Base-by-base conservation (phyloP, 2,888 invertebrate species). In the Amaurobius ferox region DNA sequence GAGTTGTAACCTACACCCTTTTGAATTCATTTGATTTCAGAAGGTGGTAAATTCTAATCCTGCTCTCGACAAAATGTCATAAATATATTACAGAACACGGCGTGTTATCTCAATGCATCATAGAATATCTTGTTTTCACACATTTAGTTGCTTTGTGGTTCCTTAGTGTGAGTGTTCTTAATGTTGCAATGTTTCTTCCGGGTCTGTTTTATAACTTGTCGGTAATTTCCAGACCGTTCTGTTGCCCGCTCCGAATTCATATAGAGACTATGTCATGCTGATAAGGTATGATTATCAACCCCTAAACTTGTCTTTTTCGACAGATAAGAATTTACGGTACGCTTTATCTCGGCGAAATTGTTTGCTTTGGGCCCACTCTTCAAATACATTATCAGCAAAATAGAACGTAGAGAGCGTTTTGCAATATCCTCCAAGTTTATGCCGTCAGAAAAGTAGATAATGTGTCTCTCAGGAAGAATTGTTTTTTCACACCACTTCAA, bases 241-340 rank as follows among this genome's bases (percentile, higher is more conserved):
- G 55, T 19, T 55, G 23, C 23, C 23, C 19, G 55, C 23, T 55
- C 55, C 5, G 23, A 7, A 55, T 55, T 55, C 55, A 55, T 55
- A n/a, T n/a, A 55, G 55, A 55, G 55, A 55, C 55, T 55, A 55
- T 23, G 40, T 68, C 28, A 28, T 35, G 68, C 68, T 68, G 68
- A 68, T 68, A 68, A 68, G n/a, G 40, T 40, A 68, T 40, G 66
- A 66, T 77, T 85, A 85, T 85, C 83, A 85, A 40, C 55, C 32
- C 19, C 28, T 23, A 68, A 80, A 74, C 44, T 81, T 85, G 77
- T 77, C 70, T 81, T 76, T 83, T 76, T 76, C 66, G 72, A 29
- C 77, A 85, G 83, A 85, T 85, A 85, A 68, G 77, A 72, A 72
- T 85, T 85, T 85, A 85, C 83, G 77, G 78, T 71, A 77, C 72